These are phyloP conservation scores for Cephus runcator DNA, from an alignment of 2,888 invertebrate species.

Conservation along the genomic window DNA sequence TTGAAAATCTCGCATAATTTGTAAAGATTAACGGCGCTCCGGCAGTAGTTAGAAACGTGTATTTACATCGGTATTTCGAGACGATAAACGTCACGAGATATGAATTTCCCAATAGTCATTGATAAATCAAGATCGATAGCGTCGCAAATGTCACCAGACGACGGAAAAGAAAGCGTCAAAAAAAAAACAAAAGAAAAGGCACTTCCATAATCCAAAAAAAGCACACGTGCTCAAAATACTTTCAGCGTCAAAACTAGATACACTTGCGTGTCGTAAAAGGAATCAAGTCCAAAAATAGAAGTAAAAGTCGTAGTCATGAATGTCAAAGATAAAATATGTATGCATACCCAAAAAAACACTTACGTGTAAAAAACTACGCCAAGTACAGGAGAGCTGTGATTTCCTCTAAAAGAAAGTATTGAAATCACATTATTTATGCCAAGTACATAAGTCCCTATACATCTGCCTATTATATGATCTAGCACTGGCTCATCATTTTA, in stretches of 20 bases:
- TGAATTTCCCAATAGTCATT: neutral
- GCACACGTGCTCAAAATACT: neutral
- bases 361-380: too few species aligned
- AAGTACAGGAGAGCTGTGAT: too few species aligned
- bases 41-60: neutral
- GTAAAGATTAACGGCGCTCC: neutral
- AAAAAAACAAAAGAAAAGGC: neutral
- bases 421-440: too few species aligned
- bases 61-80: neutral
- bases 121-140: neutral
- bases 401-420: too few species aligned
- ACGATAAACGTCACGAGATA: neutral
- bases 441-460: too few species aligned
- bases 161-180: neutral
- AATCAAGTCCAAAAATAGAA: neutral
- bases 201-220: neutral
- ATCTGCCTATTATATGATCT: too few species aligned
- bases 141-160: neutral
- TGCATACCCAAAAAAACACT: neutral
- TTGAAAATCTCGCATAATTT: neutral
- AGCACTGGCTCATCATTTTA: too few species aligned
- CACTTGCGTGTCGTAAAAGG: neutral
- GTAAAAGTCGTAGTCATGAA: neutral
- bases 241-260: neutral
- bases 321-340: neutral